Conservation (phyloP, 2,113 vertebrate genomes). For the Anolis sagrei region DNA sequence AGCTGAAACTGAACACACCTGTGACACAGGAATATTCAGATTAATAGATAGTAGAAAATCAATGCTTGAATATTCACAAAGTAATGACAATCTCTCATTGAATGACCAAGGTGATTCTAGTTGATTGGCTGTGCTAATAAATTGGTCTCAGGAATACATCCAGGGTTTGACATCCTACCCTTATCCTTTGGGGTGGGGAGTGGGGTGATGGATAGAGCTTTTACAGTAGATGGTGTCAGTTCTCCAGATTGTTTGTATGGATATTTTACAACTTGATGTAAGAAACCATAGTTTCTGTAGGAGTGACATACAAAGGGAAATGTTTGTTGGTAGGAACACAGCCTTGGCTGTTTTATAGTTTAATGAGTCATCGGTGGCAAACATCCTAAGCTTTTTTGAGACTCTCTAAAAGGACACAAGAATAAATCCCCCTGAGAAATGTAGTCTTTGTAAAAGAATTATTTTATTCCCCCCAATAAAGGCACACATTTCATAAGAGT, state of each 20-base stretch:
- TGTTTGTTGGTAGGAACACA: not conserved
- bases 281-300: not conserved
- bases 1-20: not conserved
- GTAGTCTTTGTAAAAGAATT: not conserved
- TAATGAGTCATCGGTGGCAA: not conserved
- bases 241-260: not conserved
- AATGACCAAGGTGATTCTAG: not conserved
- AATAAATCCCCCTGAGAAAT: not conserved
- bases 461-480: not conserved
- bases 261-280: not conserved
- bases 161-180: not conserved
- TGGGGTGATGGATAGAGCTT: not conserved
- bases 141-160: not conserved
- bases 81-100: accelerated
- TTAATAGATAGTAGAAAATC: not conserved
- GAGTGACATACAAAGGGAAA: not conserved
- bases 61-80: accelerated
- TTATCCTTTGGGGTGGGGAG: accelerated
- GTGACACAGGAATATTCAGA: not conserved
- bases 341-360: not conserved
- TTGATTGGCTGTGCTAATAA: not conserved
- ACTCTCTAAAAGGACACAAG: not conserved
- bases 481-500: not conserved
- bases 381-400: not conserved
- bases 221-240: not conserved